Evolutionary conservation across 2,113 vertebrate genomes (phyloP), one percentile per base, ranked within the genome.

Genomic region (Entomyzon cyanotis): DNA sequence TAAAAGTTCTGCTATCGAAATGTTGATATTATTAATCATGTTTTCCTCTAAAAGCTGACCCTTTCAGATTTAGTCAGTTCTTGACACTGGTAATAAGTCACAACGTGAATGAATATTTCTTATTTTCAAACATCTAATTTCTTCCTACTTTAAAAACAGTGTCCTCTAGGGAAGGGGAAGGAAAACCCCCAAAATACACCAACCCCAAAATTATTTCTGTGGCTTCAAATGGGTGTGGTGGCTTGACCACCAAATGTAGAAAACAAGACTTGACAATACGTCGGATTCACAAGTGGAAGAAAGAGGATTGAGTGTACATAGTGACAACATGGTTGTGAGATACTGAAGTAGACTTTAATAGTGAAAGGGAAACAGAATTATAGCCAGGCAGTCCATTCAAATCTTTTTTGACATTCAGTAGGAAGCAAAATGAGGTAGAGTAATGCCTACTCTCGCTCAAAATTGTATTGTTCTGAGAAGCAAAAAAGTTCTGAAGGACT

Each of bases 61-160:
- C 60, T 87, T 95, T 92, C 53, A 58, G 62, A 56, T 92, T 75
- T 91, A 91, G 53, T 85, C 78, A 83, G 67, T 69, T 46, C 23
- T 46, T 46, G 77, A 76, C 41, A 64, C 30, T 56, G 60, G 41
- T 25, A 75, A 68, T 82, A 93, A 87, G 41, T 87, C 78, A 84
- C 22, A 92, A 49, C 15, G 80, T 11, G 20, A 91, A 89, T 73
- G 15, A 85, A 85, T 91, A 83, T 87, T 94, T 85, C 31, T 79
- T 56, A 35, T 87, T 92, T 83, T 82, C 74, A 84, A 91, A 64
- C 15, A 47, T 39, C n/a, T 49, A 53, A 52, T 67, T 93, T 39
- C 7, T 56, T 94, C 84, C 81, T 46, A 60, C n/a, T 47, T 67
- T 52, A 81, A 73, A 92, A 75, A 37, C 12, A 86, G 10, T 50